Base-by-base conservation (phyloP, 2,113 vertebrate species). In the Motacilla tschutschensis region DNA sequence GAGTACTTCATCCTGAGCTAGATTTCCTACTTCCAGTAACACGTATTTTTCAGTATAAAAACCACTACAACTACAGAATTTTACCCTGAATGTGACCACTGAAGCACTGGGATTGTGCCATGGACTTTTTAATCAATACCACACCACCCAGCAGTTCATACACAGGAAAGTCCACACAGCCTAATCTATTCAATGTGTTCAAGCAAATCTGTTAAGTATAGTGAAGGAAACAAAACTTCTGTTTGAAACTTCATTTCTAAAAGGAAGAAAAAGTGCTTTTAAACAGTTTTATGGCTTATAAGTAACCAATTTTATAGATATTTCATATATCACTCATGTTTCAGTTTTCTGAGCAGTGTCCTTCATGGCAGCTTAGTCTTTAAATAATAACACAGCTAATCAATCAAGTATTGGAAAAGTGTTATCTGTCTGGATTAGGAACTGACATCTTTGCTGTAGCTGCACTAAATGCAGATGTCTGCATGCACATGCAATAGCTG, bases 101-200 rank as follows among this genome's bases (percentile, higher is more conserved):
- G 35, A 78, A 79, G 66, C 24, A 67, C 54, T 76, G 71, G 83
- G 76, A 92, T 12, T 5, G 20, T 75, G 59, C 58, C 79, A 85
- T 7, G n/a, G 57, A 24, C 38, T 85, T 88, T 87, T 92, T 80
- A 92, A 88, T 86, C 71, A 79, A 76, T 43, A 85, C 43, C 70
- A 81, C 44, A 73, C 22, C 36, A 93, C 4, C 40, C 33, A 79
- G 40, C 20, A 62, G 33, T 11, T 67, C 62, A 57, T 5, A 70
- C 31, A 58, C 17, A 74, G 48, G 28, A 40, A 83, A 87, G 77
- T 55, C 54, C 48, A 71, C 44, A 46, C 2, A 50, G 17, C 12
- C 24, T 85, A 40, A 78, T 14, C 25, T 83, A 38, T 19, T 65
- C 35, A 60, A 71, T 54, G 15, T 18, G 66, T 88, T 19, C 22